Percentiles rank a stretch among this genome's conserved stretches.
Conservation (phyloP, 2,797 vertebrate genomes). For the Melanotaenia parkinsoni region DNA sequence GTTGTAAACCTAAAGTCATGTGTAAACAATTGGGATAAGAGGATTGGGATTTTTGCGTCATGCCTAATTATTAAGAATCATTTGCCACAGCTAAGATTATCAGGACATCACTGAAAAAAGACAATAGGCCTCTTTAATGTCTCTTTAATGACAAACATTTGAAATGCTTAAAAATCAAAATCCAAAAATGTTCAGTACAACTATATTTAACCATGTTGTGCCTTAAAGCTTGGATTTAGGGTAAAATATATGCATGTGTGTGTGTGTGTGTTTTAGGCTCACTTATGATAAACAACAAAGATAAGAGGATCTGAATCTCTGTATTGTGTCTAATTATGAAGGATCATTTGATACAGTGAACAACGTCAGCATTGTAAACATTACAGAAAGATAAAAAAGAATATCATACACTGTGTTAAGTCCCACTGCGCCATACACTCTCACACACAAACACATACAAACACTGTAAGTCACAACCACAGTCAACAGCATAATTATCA, state of each 20-base stretch:
- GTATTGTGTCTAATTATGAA: conserved; percentile 73
- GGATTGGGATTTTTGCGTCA: conserved; percentile 48
- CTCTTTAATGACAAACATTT: conserved; percentile 35
- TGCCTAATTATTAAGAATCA: conserved; percentile 53
- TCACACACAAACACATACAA: conserved; percentile 53
- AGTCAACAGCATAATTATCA: conserved; percentile 86
- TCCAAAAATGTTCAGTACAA: conserved; percentile 28
- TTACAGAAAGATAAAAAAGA: conserved; percentile 69
- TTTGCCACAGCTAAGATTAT: conserved; percentile 37
- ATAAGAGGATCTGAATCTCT: conserved; percentile 67
- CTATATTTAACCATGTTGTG: conserved; percentile 22
- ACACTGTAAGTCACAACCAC: conserved; percentile 74
- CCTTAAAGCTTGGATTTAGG: conserved; percentile 39
- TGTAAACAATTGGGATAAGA: conserved; percentile 50
- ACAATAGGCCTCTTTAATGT: conserved; percentile 26
- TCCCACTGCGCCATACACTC: conserved; percentile 52
- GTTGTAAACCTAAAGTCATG: conserved; percentile 22
- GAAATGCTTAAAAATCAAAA: conserved; percentile 26
- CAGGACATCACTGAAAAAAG: conserved; percentile 38
- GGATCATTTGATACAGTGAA: conserved; percentile 69
- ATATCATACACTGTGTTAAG: conserved; percentile 65
- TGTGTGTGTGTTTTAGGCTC: conserved; percentile 21
- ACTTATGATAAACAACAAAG: conserved; percentile 63
- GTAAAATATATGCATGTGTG: conserved; percentile 27
- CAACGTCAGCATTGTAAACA: conserved; percentile 70